phyloP scores from a whole-genome alignment of 1,140 invertebrate species.

The Piezodorus guildinii region DNA sequence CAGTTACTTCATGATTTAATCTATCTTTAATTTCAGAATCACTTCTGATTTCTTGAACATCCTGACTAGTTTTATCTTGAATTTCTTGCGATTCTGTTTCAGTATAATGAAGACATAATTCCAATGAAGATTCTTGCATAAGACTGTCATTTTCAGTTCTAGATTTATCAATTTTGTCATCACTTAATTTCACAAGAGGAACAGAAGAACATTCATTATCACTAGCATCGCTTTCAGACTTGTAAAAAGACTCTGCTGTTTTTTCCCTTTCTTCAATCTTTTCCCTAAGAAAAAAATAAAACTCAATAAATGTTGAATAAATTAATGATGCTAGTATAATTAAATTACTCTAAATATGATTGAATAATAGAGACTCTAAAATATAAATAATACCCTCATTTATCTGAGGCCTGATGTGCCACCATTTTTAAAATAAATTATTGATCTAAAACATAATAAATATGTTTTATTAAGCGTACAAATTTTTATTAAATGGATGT shows the following conservation, averaged over 20 bases:
- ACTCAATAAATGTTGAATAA: constrained; percentile 11
- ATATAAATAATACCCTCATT: background rate
- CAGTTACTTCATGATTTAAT: too few species aligned
- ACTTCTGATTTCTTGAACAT: too few species aligned
- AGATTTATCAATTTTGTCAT: constrained; percentile 1
- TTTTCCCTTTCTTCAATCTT: constrained; percentile 43
- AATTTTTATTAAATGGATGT: too few species aligned
- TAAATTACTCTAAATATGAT: background rate
- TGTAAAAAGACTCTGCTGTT: constrained; percentile 45
- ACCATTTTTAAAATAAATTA: too few species aligned
- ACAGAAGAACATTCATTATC: constrained; percentile 21
- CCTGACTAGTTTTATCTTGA: too few species aligned
- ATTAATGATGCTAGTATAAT: background rate
- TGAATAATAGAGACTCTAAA: background rate
- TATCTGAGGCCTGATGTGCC: background rate
- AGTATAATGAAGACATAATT: too few species aligned
- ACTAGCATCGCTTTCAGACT: constrained; percentile 42
- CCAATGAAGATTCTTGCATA: too few species aligned
- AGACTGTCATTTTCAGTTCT: too few species aligned
- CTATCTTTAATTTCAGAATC: too few species aligned
- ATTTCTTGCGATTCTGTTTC: too few species aligned
- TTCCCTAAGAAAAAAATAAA: constrained; percentile 34
- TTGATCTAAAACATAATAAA: too few species aligned
- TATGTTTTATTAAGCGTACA: too few species aligned
- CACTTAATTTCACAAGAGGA: background rate